Evolutionary conservation across 2,113 vertebrate species (phyloP), one percentile per base, ranked within the genome.

Genomic region (Prochilodus magdalenae): DNA sequence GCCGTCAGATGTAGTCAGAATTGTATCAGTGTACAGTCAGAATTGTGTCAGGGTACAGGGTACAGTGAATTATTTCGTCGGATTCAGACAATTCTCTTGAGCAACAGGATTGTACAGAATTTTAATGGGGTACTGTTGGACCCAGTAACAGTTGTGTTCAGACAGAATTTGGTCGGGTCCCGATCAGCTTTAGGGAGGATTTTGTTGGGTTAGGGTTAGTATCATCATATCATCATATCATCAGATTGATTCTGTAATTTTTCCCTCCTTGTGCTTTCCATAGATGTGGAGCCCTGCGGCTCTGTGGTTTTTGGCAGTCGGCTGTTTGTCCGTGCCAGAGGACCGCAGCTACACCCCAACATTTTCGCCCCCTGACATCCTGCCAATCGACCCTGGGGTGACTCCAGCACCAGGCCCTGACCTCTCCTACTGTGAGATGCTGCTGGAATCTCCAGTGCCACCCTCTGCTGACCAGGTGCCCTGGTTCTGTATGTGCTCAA

Each of bases 401-500:
- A 29, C 36, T 0, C 33, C 30, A 0, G 53, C 15, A 0, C 2
- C 7, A 0, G 11, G 59, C n/a, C 27, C 22, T 10, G 76, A 53
- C 51, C 10, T 88, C 8, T 62, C 79, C 0, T 86, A 85, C 82
- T 93, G 92, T 55, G 80, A 90, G 59, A 81, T 85, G 86, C 36
- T 92, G 76, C 63, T 86, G 67, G 77, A 89, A 30, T 40, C 67
- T 16, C 57, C 82, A 0, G 69, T 78, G 2, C 86, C 79, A 0
- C 24, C 85, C 0, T 73, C 89, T 2, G 65, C 85, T 0, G 75
- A 88, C 10, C 83, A 91, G 29, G 79, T 93, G 4, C 93, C 92
- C 36, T 91, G 89, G 89, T 91, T 73, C 87, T 94, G 92, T 79
- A 79, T 90, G 53, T 93, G 93, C 82, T 84, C 84, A 7, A 81